Evolutionary conservation across 2,113 vertebrate genomes (phyloP).

Genomic region (Panthera uncia): DNA sequence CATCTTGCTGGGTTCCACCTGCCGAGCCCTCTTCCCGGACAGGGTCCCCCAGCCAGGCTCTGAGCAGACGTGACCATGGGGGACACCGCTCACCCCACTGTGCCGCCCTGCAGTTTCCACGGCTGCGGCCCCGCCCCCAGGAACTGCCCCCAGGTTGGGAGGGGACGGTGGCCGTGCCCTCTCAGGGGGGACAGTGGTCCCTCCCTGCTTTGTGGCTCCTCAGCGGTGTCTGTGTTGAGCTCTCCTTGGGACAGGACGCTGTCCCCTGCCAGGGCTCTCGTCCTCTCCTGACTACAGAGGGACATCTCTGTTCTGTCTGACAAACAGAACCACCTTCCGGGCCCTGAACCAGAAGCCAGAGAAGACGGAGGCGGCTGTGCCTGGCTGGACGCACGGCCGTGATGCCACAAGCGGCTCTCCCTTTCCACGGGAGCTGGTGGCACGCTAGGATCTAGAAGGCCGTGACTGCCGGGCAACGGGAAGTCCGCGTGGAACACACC

Average conservation of each 20-base stretch:
- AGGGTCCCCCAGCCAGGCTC: background rate
- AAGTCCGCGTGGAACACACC: background rate
- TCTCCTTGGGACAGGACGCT: background rate
- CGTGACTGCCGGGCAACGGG: accelerated
- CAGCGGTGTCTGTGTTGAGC: background rate
- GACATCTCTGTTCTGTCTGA: background rate
- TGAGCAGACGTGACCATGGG: background rate
- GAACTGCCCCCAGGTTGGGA: background rate
- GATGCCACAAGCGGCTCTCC: background rate
- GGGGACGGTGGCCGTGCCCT: too few relatives aligned
- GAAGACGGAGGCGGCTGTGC: too few relatives aligned
- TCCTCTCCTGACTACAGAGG: background rate
- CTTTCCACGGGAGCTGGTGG: background rate
- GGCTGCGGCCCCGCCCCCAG: background rate
- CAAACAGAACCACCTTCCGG: accelerated
- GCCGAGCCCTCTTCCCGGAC: background rate
- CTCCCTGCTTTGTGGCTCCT: background rate
- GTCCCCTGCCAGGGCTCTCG: background rate
- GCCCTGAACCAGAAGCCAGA: background rate
- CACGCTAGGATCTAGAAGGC: background rate
- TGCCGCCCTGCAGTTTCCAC: background rate
- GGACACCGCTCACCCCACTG: background rate
- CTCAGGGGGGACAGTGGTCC: background rate
- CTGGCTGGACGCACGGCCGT: accelerated
- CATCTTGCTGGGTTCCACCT: background rate